Evolutionary conservation across 2,888 invertebrate genomes (phyloP).

Genomic region (Argyresthia albistria): DNA sequence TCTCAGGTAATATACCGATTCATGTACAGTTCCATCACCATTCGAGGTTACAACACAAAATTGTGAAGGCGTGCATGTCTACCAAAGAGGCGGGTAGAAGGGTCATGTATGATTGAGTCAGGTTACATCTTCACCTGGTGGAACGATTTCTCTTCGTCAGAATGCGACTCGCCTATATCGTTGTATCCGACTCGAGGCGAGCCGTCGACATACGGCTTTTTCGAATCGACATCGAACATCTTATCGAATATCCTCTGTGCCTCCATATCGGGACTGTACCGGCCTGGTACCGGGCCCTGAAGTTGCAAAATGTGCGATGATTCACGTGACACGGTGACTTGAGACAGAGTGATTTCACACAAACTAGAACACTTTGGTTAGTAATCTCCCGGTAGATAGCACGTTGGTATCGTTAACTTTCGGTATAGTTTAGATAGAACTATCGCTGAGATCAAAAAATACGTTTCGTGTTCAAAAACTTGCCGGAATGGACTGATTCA

Average conservation of each 20-base stretch:
- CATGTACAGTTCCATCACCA: too few relatives aligned
- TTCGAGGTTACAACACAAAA: background rate
- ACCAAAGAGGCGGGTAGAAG: constrained; percentile 39
- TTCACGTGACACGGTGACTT: too few relatives aligned
- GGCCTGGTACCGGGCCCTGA: constrained; percentile 67
- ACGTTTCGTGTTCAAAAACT: too few relatives aligned
- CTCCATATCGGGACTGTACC: constrained; percentile 71
- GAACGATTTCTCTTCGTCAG: constrained; percentile 62
- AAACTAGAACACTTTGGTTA: too few relatives aligned
- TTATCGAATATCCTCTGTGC: constrained; percentile 72
- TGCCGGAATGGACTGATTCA: too few relatives aligned
- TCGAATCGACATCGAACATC: constrained; percentile 70
- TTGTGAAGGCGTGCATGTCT: constrained; percentile 51
- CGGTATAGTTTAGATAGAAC: too few relatives aligned
- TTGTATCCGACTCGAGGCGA: constrained; percentile 52
- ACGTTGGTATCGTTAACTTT: too few relatives aligned
- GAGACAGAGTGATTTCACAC: too few relatives aligned
- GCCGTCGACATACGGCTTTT: constrained; percentile 35
- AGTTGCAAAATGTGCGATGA: constrained; percentile 47
- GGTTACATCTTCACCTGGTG: constrained; percentile 48
- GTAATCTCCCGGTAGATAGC: too few relatives aligned
- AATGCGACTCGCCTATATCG: constrained; percentile 59
- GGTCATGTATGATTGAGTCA: background rate
- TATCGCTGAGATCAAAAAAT: too few relatives aligned
- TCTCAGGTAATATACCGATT: too few relatives aligned